Percentiles rank a stretch among this genome's conserved stretches.
These are phyloP conservation scores for Pristis pectinata DNA, from an alignment of 2,797 vertebrate genomes.

Conservation along the genomic window DNA sequence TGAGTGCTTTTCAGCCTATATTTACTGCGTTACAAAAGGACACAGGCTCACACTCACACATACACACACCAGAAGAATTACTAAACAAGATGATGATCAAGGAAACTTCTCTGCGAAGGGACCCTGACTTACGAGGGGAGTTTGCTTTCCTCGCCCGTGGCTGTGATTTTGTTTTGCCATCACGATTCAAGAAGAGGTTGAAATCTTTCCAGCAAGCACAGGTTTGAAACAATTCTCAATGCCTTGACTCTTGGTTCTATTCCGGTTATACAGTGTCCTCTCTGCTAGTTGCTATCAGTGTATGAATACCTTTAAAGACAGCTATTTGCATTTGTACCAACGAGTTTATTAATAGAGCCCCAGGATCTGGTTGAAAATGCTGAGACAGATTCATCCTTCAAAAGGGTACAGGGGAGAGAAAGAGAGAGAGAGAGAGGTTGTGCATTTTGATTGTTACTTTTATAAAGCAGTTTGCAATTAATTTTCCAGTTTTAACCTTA, in stretches of 20 bases:
- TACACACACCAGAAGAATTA: neutral
- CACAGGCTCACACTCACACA: neutral
- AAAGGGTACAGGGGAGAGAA: neutral
- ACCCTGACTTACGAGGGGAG: constrained; percentile 94
- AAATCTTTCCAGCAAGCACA: constrained; percentile 96
- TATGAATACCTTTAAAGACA: constrained; percentile 63
- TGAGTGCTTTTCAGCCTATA: constrained; percentile 27
- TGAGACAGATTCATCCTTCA: constrained; percentile 40
- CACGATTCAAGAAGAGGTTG: constrained; percentile 94
- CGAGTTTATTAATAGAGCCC: constrained; percentile 82
- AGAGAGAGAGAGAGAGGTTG: constrained; percentile 18
- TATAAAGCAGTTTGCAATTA: constrained; percentile 43
- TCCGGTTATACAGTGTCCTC: constrained; percentile 51
- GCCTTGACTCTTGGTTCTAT: neutral
- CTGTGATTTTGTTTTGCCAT: constrained; percentile 98
- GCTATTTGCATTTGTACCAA: constrained; percentile 85
- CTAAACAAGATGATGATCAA: constrained; percentile 88
- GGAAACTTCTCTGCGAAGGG: constrained; percentile 86
- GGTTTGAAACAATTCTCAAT: constrained; percentile 70
- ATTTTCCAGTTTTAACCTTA: constrained; percentile 40
- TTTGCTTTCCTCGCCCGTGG: constrained; percentile 93
- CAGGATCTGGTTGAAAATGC: constrained; percentile 48
- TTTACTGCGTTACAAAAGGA: constrained; percentile 11
- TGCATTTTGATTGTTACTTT: constrained; percentile 41
- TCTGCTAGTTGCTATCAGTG: constrained; percentile 24